Percentiles rank a stretch among this genome's conserved stretches.
phyloP scores from a whole-genome alignment of 2,113 vertebrate genomes.

The Serilophus lunatus region DNA sequence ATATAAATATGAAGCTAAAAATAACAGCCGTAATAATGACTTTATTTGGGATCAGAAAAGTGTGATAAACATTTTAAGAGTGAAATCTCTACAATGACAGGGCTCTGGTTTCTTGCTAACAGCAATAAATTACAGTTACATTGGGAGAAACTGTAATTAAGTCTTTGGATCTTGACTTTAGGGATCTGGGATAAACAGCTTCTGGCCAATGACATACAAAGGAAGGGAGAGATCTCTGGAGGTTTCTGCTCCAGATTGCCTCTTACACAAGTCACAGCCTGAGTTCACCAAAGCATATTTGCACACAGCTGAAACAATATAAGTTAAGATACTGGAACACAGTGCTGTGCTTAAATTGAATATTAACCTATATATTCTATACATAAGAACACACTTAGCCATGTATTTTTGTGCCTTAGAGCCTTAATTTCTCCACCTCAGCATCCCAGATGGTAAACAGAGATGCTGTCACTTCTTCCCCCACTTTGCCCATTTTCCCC shows the following conservation, averaged over 20 bases:
- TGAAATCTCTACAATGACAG: not conserved
- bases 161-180: not conserved
- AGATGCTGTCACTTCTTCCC: not conserved
- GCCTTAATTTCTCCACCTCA: not conserved
- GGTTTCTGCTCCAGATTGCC: slow-evolving; percentile 22
- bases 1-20: slow-evolving; percentile 12
- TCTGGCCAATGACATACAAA: not conserved
- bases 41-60: not conserved
- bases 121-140: not conserved
- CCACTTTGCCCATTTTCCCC: not conserved
- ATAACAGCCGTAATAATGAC: not conserved
- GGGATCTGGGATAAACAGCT: slow-evolving; percentile 7
- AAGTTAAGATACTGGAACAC: not conserved
- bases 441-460: not conserved
- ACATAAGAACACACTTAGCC: not conserved
- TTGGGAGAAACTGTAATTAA: slow-evolving; percentile 7
- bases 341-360: not conserved
- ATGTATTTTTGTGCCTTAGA: not conserved
- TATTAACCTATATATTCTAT: not conserved
- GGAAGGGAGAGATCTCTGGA: not conserved
- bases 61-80: not conserved
- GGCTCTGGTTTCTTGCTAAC: not conserved
- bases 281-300: not conserved
- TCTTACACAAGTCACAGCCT: not conserved
- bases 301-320: not conserved